Percentiles rank a stretch among this genome's conserved stretches.
Conservation (phyloP, 1,140 invertebrate species). For the Drosophila sp. region DNA sequence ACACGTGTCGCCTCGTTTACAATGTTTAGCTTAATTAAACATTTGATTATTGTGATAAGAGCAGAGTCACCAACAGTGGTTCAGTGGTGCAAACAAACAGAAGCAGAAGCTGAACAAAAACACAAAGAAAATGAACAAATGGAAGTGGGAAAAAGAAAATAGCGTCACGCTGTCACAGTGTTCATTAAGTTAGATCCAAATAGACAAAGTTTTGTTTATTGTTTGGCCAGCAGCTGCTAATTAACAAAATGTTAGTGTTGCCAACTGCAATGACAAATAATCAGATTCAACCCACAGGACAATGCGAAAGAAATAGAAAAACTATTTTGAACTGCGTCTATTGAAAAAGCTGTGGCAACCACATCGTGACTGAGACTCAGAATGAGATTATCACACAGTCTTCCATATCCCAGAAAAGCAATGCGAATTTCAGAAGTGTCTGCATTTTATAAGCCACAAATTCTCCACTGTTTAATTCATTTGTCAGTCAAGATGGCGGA, state of each 20-base stretch:
- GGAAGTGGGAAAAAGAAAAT: background rate
- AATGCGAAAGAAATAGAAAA: background rate
- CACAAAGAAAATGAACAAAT: too few species aligned
- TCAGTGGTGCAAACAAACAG: slow-evolving; percentile 3
- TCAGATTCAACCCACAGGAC: background rate
- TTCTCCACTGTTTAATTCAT: background rate
- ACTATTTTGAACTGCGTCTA: slow-evolving; percentile 9
- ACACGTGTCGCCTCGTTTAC: slow-evolving; percentile 2
- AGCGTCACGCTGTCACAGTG: slow-evolving; percentile 20
- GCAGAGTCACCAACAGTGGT: slow-evolving; percentile 1
- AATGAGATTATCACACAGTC: too few species aligned
- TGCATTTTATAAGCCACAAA: background rate
- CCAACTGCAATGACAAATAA: slow-evolving; percentile 28
- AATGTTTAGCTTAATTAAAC: slow-evolving; percentile 17
- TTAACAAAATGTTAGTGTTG: slow-evolving; percentile 36
- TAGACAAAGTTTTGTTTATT: slow-evolving; percentile 26
- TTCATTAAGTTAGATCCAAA: slow-evolving; percentile 21
- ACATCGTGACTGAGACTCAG: background rate
- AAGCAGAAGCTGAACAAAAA: too few species aligned
- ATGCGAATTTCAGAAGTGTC: too few species aligned
- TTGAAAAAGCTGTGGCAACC: background rate
- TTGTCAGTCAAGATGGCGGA: background rate
- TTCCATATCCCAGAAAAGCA: background rate
- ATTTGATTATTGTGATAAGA: background rate
- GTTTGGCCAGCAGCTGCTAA: slow-evolving; percentile 39